These are phyloP conservation scores for Mesocricetus auratus DNA, from an alignment of 2,113 vertebrate species.

Conservation along the genomic window DNA sequence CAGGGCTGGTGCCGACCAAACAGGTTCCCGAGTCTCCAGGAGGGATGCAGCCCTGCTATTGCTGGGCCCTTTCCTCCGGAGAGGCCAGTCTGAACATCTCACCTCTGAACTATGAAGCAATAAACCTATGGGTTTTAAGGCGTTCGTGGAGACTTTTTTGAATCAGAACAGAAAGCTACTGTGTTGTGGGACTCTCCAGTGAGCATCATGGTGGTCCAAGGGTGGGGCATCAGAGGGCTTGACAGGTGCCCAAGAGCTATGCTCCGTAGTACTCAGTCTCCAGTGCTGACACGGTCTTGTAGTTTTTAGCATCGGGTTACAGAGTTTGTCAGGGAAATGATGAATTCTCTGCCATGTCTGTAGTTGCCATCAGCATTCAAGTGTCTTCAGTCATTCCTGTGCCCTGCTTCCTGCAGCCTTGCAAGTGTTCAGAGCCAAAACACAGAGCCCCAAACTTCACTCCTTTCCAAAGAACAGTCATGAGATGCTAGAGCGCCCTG, in stretches of 20 bases:
- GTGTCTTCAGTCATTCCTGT: neutral
- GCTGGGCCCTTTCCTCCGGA: neutral
- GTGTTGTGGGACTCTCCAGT: neutral
- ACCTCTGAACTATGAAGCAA: neutral
- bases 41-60: rapidly evolving
- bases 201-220: rapidly evolving
- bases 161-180: neutral
- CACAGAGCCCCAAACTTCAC: neutral
- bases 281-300: neutral
- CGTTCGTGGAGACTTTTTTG: neutral
- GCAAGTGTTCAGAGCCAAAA: neutral
- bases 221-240: neutral
- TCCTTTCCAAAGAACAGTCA: neutral
- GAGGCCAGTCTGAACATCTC: neutral
- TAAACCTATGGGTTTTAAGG: neutral
- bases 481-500: neutral
- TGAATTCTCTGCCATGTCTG: neutral
- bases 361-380: neutral
- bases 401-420: neutral
- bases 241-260: neutral
- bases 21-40: neutral
- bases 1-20: neutral
- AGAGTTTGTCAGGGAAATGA: neutral
- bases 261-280: neutral
- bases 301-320: neutral